phyloP scores from a whole-genome alignment of 1,140 invertebrate genomes.

The Alviniconcha marisindica region DNA sequence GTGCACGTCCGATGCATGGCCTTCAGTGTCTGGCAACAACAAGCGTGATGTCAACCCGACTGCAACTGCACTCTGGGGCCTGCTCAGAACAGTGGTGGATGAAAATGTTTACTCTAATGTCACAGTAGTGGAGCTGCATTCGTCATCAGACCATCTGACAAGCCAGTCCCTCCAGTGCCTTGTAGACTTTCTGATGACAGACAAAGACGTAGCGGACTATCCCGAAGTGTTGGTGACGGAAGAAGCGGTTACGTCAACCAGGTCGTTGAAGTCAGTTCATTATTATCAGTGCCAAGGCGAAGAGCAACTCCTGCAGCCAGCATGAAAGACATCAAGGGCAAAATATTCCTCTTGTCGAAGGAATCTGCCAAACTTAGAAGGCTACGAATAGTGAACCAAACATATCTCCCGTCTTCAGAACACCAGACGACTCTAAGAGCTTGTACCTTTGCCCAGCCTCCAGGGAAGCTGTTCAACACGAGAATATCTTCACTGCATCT shows the following conservation, averaged over 20 bases:
- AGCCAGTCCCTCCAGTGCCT: neutral
- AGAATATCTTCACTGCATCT: neutral
- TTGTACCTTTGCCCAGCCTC: neutral
- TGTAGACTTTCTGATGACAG: neutral
- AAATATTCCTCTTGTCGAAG: neutral
- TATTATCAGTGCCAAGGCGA: neutral
- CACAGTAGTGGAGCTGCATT: neutral
- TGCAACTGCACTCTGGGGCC: conserved; percentile 26
- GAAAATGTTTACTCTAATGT: conserved; percentile 21
- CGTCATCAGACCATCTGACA: neutral
- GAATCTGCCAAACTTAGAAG: neutral
- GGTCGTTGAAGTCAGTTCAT: neutral
- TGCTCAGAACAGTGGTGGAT: conserved; percentile 7
- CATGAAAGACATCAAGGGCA: neutral
- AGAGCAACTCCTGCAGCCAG: neutral
- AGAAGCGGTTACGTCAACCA: neutral
- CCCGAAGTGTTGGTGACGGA: neutral
- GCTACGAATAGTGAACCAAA: neutral
- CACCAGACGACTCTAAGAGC: neutral
- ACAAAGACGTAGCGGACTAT: neutral
- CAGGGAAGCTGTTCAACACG: neutral
- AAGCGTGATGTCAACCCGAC: conserved; percentile 5
- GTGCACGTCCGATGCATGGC: conserved; percentile 13
- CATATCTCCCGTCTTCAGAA: neutral
- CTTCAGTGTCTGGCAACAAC: neutral